Conservation (phyloP, 2,113 vertebrate genomes). For the Dendropsophus ebraccatus region DNA sequence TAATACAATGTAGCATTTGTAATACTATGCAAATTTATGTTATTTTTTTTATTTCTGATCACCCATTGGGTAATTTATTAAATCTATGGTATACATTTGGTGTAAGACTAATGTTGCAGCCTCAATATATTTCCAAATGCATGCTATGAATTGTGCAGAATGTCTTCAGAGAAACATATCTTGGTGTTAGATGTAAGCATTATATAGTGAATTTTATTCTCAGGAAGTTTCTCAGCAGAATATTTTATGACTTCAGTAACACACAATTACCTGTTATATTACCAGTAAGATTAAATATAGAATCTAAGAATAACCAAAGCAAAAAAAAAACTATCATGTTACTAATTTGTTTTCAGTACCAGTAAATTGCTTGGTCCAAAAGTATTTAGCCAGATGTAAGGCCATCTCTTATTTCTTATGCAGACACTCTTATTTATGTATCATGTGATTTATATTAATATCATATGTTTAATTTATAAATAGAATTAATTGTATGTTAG, state of each 20-base stretch:
- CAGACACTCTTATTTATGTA: not conserved
- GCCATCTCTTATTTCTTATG: not conserved
- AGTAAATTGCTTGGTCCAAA: not conserved
- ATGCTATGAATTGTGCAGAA: too few relatives aligned
- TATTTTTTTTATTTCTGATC: too few relatives aligned
- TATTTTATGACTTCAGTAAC: not conserved
- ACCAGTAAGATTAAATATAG: not conserved
- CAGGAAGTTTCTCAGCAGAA: not conserved
- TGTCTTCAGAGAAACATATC: not conserved
- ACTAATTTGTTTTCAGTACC: not conserved
- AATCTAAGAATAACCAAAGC: not conserved
- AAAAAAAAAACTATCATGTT: not conserved
- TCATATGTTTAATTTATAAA: not conserved
- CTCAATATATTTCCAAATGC: too few relatives aligned
- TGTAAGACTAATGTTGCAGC: too few relatives aligned
- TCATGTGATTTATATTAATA: slow-evolving; percentile 1
- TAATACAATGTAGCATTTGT: too few relatives aligned
- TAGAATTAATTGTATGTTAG: not conserved
- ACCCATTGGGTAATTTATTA: too few relatives aligned
- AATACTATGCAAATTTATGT: too few relatives aligned
- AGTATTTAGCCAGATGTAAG: not conserved
- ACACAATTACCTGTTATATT: not conserved
- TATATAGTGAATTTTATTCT: not conserved
- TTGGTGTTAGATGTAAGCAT: not conserved
- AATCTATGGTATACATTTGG: too few relatives aligned